A percentile compares a stretch with the other conserved stretches of the same genome.
Evolutionary conservation across 2,113 vertebrate genomes (phyloP).

Genomic region (Xiphias gladius): DNA sequence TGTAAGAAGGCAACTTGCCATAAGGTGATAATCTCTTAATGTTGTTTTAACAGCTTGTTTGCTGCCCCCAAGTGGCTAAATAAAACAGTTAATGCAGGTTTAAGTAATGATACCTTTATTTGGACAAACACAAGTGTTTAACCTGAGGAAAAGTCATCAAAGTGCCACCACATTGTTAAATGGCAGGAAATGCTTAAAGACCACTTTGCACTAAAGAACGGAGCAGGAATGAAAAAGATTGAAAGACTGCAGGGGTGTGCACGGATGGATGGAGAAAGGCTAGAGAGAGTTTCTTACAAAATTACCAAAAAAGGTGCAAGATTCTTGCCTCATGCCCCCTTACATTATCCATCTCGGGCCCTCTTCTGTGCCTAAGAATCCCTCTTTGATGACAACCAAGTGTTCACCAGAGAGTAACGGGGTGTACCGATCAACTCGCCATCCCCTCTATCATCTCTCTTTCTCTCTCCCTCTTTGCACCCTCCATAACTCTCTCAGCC

Average conservation of each 20-base stretch:
- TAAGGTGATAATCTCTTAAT: neutral
- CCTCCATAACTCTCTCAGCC: slow-evolving; percentile 61
- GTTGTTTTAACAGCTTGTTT: neutral
- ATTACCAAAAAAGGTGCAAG: neutral
- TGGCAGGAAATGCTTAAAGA: slow-evolving; percentile 22
- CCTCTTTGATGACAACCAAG: slow-evolving; percentile 53
- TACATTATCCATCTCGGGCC: slow-evolving; percentile 30
- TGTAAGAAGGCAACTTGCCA: neutral
- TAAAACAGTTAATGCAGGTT: neutral
- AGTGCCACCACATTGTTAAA: slow-evolving; percentile 1
- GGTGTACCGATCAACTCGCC: slow-evolving; percentile 70
- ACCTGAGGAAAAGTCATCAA: neutral
- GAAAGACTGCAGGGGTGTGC: neutral
- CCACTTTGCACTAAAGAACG: neutral
- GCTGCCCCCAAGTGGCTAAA: neutral
- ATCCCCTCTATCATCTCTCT: slow-evolving; percentile 41
- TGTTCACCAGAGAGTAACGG: slow-evolving; percentile 61
- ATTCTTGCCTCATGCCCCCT: slow-evolving; percentile 13
- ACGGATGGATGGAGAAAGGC: slow-evolving; percentile 14
- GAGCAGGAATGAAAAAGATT: neutral
- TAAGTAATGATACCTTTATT: neutral
- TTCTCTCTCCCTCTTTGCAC: slow-evolving; percentile 48
- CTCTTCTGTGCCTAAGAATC: slow-evolving; percentile 44
- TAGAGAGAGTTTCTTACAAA: neutral
- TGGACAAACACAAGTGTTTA: neutral